Percentiles rank a stretch among this genome's conserved stretches.
These are phyloP conservation scores for Pecten maximus DNA, from an alignment of 2,888 invertebrate genomes.

Conservation along the genomic window DNA sequence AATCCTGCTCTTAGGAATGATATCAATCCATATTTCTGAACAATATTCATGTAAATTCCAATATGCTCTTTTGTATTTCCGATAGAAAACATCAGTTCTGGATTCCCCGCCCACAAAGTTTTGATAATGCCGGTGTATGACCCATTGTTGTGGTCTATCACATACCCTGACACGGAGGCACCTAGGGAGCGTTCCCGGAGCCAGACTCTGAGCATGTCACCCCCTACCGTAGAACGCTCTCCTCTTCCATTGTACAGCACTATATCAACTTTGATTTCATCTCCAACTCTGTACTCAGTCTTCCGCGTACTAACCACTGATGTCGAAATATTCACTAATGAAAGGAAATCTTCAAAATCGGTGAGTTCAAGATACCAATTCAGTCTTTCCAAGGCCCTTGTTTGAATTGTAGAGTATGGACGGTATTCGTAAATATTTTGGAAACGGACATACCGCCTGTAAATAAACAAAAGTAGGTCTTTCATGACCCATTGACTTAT, in stretches of 20 bases:
- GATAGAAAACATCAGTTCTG: conserved; percentile 29
- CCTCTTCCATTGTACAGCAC: conserved; percentile 24
- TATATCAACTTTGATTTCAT: conserved; percentile 37
- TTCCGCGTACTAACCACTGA: not conserved
- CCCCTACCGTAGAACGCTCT: not conserved
- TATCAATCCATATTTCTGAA: conserved; percentile 21
- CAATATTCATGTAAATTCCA: conserved; percentile 14
- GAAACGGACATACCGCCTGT: too few relatives aligned
- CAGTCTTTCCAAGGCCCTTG: not conserved
- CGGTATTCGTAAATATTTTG: not conserved
- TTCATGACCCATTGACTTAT: too few relatives aligned
- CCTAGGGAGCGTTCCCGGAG: not conserved
- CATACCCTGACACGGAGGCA: conserved; percentile 23
- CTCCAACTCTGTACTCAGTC: conserved; percentile 27
- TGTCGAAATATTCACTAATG: not conserved
- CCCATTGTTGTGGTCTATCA: conserved; percentile 43
- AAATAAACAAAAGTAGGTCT: too few relatives aligned
- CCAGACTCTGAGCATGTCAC: conserved; percentile 43
- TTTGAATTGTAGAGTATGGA: not conserved
- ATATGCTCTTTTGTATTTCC: conserved; percentile 41
- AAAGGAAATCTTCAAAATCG: not conserved
- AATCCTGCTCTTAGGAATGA: conserved; percentile 16
- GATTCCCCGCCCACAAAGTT: conserved; percentile 35
- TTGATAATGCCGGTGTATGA: conserved; percentile 39
- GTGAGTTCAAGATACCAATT: not conserved